Evolutionary conservation across 2,113 vertebrate genomes (phyloP), one percentile per base, ranked within the genome.

Genomic region (Syngnathus typhle): DNA sequence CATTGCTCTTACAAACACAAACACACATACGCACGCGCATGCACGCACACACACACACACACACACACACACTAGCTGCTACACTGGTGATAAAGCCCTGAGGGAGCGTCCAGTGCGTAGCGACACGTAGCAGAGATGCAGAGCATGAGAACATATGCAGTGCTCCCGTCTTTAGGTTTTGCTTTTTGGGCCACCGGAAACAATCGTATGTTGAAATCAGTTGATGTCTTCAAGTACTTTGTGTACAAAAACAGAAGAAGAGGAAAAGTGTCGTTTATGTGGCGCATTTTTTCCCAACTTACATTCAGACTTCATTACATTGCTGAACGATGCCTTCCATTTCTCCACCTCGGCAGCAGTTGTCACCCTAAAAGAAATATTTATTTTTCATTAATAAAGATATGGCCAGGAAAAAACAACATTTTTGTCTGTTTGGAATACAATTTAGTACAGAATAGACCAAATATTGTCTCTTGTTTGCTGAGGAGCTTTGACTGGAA

Each of bases 291-390:
- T 21, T 38, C 37, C 61, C 12, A 90, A 32, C 95, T 95, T 88
- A 97, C 96, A 87, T 60, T 96, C 91, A 73, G 92, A 92, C 73
- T 74, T 93, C 63, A 98, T 89, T 72, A 98, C 71, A 49, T 92
- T 90, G 84, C 89, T 92, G 89, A 98, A 89, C 1, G 94, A 95
- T 70, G 93, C 91, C 75, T 91, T 93, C 95, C 96, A 98, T 82
- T 93, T 94, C 68, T 91, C 90, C 61, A 93, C 87, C 83, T 98
- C 94, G 13, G 91, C 87, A 61, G 88, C 87, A 66, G 84, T 85
- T 43, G 89, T 88, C 49, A 88, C 72, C 76, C 95, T 97, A 27
- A 61, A 81, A 73, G 15, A 71, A 21, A 15, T 1, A 6, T 12
- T 23, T 27, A 5, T 27, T 55, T 55, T 2, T 23, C 12, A 27